Percentiles rank a stretch among this genome's conserved stretches.
Conservation (phyloP, 2,888 invertebrate genomes). For the Venusia cambrica region DNA sequence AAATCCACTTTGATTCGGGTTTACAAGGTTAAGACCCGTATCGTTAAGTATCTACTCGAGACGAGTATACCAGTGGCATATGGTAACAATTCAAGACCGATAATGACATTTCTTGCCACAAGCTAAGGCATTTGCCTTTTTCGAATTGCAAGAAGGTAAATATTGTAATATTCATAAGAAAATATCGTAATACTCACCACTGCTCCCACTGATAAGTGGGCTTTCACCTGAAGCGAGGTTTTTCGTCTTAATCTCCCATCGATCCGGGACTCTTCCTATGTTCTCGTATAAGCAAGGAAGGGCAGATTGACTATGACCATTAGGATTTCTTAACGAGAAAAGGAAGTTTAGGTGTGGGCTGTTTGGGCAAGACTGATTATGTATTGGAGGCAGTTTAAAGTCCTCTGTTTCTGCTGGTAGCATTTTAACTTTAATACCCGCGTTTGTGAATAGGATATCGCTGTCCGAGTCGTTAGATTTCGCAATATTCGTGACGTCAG, state of each 20-base stretch:
- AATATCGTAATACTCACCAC: too few species aligned
- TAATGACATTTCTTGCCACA: too few species aligned
- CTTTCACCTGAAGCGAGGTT: conserved; percentile 62
- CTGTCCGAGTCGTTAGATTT: conserved; percentile 31
- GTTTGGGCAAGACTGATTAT: conserved; percentile 43
- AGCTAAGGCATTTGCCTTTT: too few species aligned
- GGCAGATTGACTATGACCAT: conserved; percentile 31
- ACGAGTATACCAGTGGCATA: too few species aligned
- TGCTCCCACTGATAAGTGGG: conserved; percentile 41
- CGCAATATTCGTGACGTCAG: conserved; percentile 25
- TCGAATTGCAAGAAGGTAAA: too few species aligned
- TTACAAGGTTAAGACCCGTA: too few species aligned
- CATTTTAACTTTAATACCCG: conserved; percentile 47
- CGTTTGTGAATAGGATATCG: conserved; percentile 44
- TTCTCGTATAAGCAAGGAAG: conserved; percentile 38
- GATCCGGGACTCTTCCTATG: conserved; percentile 34
- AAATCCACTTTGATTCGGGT: too few species aligned
- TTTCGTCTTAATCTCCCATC: conserved; percentile 50
- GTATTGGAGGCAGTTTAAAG: conserved; percentile 62
- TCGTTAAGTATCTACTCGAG: too few species aligned
- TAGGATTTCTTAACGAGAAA: conserved; percentile 42
- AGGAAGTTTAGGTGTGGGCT: conserved; percentile 52
- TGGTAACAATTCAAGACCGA: too few species aligned
- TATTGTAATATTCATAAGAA: too few species aligned
- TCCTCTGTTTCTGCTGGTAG: conserved; percentile 36